These are phyloP conservation scores for Drosophila nigritarsus DNA, from an alignment of 2,888 invertebrate species.

Conservation along the genomic window DNA sequence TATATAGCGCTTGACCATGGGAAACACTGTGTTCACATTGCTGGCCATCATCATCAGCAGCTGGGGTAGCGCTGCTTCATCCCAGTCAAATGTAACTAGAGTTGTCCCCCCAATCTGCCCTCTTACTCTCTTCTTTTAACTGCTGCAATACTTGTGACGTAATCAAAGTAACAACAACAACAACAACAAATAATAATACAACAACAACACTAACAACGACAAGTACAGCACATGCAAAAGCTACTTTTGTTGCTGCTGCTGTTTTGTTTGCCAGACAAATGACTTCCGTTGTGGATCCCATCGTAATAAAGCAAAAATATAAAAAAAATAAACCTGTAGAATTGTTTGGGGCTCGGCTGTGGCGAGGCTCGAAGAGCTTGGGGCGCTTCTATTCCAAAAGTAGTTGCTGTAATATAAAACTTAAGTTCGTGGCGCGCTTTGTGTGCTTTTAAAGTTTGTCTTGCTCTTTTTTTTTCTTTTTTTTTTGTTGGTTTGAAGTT, in stretches of 20 bases:
- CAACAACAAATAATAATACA: constrained; percentile 9
- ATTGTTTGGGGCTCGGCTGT: background rate
- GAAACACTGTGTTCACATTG: constrained; percentile 57
- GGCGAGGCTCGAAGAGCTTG: background rate
- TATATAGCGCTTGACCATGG: constrained; percentile 66
- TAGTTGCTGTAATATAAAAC: constrained; percentile 56
- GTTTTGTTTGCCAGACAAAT: constrained; percentile 65
- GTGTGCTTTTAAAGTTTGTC: constrained; percentile 41
- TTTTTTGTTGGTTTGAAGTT: constrained; percentile 13
- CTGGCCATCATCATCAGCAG: constrained; percentile 33
- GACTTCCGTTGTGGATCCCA: constrained; percentile 75
- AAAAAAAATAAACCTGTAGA: background rate
- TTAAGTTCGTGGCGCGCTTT: constrained; percentile 40
- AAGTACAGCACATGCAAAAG: constrained; percentile 55
- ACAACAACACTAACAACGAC: constrained; percentile 19
- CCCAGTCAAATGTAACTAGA: constrained; percentile 49
- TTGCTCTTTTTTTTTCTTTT: constrained; percentile 12
- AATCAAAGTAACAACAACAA: constrained; percentile 34
- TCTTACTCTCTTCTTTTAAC: background rate
- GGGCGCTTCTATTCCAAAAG: constrained; percentile 30
- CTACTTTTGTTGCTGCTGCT: constrained; percentile 38
- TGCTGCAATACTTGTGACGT: constrained; percentile 48
- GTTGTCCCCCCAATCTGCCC: constrained; percentile 5
- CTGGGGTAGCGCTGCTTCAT: constrained; percentile 23
- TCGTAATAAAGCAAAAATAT: constrained; percentile 52